Evolutionary conservation across 30 jellyfish, hydroid and myxozoan species (phyloP), one percentile per base, ranked within the genome.

Genomic region (Aurelia aurita): DNA sequence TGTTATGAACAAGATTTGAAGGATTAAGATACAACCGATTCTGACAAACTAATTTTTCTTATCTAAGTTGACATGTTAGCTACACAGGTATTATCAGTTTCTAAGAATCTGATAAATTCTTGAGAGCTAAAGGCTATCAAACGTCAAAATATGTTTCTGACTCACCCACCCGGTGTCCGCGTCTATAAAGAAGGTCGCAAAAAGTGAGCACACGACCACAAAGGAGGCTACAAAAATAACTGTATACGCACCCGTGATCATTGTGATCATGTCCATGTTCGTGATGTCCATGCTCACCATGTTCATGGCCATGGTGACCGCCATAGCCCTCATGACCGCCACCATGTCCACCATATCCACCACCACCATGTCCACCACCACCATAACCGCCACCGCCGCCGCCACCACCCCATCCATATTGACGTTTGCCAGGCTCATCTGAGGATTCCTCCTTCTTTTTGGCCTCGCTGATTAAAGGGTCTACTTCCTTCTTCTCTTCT

Each of bases 251-350:
- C 91, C 95, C 99, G 53, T 94, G 99, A 73, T 94, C 98, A 68
- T 94, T 97, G 58, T 94, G 97, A 61, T 80, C 97, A 61, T 94
- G 99, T 0, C 91, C 97, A 68, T 94, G 99, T 77, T 94, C 95
- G 62, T 94, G 98, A 53, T 94, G 99, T 10, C 91, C 97, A 69
- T 94, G 99, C 12, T 86, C 96, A 65, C 97, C 99, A 49, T 93
- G 98, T 44, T 93, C 90, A 25, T 72, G 94, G 9, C 82, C 97
- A 27, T 83, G 97, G 64, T 91, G 96, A 3, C 97, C 97, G 26
- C 89, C 89, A 23, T 76, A 79, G 16, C 76, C 94, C 19, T 95
- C 98, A 25, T 76, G 72, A 29, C 72, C 77, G 29, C 86, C 90
- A 26, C 85, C 86, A 51, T 67, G 69, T 11, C 83, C 84, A 14